These are phyloP conservation scores for Helostoma temminkii DNA, from an alignment of 2,797 vertebrate genomes.

Conservation along the genomic window DNA sequence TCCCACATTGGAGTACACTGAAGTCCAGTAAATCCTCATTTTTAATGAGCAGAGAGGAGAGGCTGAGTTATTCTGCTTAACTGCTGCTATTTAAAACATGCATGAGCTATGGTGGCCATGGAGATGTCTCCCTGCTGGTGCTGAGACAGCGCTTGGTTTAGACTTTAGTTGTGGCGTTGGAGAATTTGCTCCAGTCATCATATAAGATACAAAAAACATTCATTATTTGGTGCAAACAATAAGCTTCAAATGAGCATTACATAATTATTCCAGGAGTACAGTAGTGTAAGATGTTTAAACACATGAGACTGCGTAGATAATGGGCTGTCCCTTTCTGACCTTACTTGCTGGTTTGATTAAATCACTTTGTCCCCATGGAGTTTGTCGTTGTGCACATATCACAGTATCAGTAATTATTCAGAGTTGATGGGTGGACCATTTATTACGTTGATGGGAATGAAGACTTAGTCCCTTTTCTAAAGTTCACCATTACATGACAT, in stretches of 20 bases:
- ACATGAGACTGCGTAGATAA: not conserved
- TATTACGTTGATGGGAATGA: constrained; percentile 17
- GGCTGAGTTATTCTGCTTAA: constrained; percentile 31
- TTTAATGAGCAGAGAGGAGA: constrained; percentile 46
- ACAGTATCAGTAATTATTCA: constrained; percentile 54
- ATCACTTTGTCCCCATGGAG: constrained; percentile 35
- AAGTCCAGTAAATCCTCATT: constrained; percentile 40
- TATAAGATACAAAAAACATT: constrained; percentile 3
- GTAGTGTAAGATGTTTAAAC: not conserved
- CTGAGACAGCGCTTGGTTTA: constrained; percentile 13
- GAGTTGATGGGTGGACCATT: constrained; percentile 45
- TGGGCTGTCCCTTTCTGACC: constrained; percentile 2
- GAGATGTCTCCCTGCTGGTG: constrained; percentile 26
- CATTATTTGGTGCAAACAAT: constrained; percentile 21
- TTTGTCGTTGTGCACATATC: constrained; percentile 45
- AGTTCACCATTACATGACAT: constrained; percentile 42
- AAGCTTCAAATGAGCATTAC: constrained; percentile 7
- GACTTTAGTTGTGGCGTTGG: constrained; percentile 12
- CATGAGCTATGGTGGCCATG: constrained; percentile 19
- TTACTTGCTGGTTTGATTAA: constrained; percentile 39
- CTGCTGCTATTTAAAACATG: constrained; percentile 45
- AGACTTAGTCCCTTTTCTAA: constrained; percentile 38
- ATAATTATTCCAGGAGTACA: not conserved
- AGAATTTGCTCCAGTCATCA: constrained; percentile 4
- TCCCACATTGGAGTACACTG: constrained; percentile 19